phyloP scores from a whole-genome alignment of 1,140 invertebrate genomes.

The Rhizoglyphus robini region DNA sequence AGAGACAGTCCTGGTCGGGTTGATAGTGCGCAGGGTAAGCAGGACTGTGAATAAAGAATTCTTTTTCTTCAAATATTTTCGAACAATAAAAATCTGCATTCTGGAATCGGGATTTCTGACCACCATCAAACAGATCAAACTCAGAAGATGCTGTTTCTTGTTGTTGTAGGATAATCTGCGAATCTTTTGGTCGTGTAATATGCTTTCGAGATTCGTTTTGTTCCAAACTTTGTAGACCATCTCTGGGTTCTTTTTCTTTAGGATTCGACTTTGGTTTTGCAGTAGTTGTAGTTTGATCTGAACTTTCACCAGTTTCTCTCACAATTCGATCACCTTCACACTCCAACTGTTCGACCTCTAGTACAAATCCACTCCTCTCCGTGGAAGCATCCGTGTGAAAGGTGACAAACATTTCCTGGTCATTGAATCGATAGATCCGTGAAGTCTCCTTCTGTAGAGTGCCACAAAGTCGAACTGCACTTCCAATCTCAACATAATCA shows the following conservation, averaged over 20 bases:
- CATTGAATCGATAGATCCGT: slow-evolving; percentile 26
- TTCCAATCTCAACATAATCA: slow-evolving; percentile 28
- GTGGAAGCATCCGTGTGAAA: slow-evolving; percentile 27
- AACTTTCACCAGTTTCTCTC: neutral
- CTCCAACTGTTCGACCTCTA: slow-evolving; percentile 28
- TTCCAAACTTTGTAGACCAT: neutral
- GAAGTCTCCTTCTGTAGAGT: slow-evolving; percentile 22
- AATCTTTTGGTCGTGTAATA: neutral
- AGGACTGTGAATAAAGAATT: slow-evolving; percentile 26
- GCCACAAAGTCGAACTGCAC: slow-evolving; percentile 26
- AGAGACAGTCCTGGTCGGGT: slow-evolving; percentile 25
- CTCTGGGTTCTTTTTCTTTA: neutral
- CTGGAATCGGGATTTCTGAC: neutral
- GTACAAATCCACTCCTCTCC: slow-evolving; percentile 24
- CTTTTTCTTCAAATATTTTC: slow-evolving; percentile 22
- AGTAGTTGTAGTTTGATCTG: neutral
- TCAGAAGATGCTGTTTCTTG: neutral
- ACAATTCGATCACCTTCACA: slow-evolving; percentile 24
- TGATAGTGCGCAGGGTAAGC: slow-evolving; percentile 26
- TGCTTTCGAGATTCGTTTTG: too few relatives aligned
- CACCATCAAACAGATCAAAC: neutral
- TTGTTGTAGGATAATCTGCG: neutral
- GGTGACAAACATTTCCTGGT: slow-evolving; percentile 25
- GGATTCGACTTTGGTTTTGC: neutral
- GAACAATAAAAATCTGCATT: slow-evolving; percentile 18